phyloP scores from a whole-genome alignment of 2,797 vertebrate species.

The Leuciscus waleckii region DNA sequence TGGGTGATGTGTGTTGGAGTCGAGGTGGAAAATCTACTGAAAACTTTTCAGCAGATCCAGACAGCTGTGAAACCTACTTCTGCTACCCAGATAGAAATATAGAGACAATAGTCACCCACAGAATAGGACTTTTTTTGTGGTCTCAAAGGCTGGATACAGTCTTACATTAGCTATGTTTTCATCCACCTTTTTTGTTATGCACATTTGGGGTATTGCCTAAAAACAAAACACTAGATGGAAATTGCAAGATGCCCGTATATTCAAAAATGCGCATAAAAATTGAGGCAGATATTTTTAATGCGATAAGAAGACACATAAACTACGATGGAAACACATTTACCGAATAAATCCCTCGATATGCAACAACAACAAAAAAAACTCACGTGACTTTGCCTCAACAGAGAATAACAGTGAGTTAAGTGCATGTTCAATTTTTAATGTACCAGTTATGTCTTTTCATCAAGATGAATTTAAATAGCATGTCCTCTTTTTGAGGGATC shows the following conservation, averaged over 20 bases:
- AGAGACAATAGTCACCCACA: neutral
- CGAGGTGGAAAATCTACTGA: neutral
- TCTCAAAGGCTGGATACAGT: neutral
- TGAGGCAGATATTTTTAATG: neutral
- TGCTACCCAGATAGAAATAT: neutral
- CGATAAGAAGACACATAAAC: neutral
- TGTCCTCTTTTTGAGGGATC: neutral
- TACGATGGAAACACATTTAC: neutral
- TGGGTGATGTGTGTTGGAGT: conserved; percentile 1
- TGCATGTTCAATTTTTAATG: neutral
- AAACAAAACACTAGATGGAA: neutral
- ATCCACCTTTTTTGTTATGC: neutral
- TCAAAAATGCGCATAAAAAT: neutral
- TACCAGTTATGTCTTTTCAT: neutral
- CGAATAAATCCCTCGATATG: too few species aligned
- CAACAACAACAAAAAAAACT: neutral
- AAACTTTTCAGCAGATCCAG: neutral
- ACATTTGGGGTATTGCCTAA: neutral
- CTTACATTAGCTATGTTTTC: neutral
- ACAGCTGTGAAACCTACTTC: neutral
- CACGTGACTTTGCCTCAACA: too few species aligned
- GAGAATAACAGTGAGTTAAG: neutral
- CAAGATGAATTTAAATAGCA: neutral
- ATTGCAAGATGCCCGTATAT: neutral
- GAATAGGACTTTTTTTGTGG: neutral